Evolutionary conservation across 2,113 vertebrate genomes (phyloP).

Genomic region (Pluvialis apricaria): DNA sequence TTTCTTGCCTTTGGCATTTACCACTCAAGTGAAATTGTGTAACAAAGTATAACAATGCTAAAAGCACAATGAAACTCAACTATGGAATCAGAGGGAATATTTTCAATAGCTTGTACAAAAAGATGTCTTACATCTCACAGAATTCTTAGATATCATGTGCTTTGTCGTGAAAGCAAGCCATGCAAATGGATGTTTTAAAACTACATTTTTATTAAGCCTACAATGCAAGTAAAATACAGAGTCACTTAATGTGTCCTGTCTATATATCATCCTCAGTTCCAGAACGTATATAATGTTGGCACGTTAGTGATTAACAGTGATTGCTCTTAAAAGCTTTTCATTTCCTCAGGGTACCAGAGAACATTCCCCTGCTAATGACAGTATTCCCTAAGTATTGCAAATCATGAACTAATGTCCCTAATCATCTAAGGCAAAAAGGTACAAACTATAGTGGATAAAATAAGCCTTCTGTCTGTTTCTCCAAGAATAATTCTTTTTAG

Average conservation of each 20-base stretch:
- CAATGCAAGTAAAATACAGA: not conserved
- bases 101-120: not conserved
- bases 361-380: conserved; percentile 29
- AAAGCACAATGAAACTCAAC: not conserved
- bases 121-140: not conserved
- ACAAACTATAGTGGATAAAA: not conserved
- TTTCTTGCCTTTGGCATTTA: not conserved
- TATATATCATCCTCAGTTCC: not conserved
- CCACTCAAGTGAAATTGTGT: not conserved
- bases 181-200: not conserved
- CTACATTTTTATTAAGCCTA: not conserved
- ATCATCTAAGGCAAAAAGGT: conserved; percentile 11
- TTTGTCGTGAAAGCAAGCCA: not conserved
- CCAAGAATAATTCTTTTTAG: not conserved
- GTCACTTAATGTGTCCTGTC: not conserved
- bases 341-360: conserved; percentile 34
- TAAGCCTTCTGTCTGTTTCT: not conserved
- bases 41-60: not conserved
- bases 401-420: conserved; percentile 8
- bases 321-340: conserved; percentile 50
- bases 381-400: conserved; percentile 11
- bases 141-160: not conserved
- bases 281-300: not conserved
- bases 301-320: conserved; percentile 38
- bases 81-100: not conserved